These are phyloP conservation scores for Drosophila cognata DNA, from an alignment of 2,888 invertebrate species.

Conservation along the genomic window DNA sequence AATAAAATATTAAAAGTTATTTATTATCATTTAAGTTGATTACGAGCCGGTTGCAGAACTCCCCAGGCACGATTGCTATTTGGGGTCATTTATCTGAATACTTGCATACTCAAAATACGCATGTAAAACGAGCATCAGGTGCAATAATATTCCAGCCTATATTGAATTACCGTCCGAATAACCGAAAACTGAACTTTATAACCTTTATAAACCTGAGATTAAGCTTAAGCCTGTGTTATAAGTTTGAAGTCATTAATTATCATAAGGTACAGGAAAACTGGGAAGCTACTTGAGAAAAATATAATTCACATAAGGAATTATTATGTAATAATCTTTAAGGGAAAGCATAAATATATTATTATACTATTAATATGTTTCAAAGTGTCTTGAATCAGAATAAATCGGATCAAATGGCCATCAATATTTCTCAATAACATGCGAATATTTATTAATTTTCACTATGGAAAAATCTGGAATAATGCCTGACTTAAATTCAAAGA, in stretches of 20 bases:
- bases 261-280: not conserved
- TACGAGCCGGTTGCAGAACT: slow-evolving; percentile 38
- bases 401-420: not conserved
- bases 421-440: not conserved
- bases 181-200: not conserved
- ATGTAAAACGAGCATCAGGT: not conserved
- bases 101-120: not conserved
- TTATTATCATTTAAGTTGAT: slow-evolving; percentile 79
- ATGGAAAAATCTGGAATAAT: not conserved
- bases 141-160: not conserved
- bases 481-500: not conserved
- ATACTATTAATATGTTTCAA: not conserved
- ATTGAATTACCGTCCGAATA: not conserved
- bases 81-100: slow-evolving; percentile 1
- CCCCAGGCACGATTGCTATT: slow-evolving; percentile 8
- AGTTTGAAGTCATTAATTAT: not conserved
- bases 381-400: not conserved
- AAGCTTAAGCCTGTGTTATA: not conserved
- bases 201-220: not conserved
- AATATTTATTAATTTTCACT: not conserved
- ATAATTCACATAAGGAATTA: not conserved
- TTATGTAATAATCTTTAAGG: not conserved
- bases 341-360: too few relatives aligned
- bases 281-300: not conserved
- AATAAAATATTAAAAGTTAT: slow-evolving; percentile 80